Base-by-base conservation (phyloP, 1,140 invertebrate genomes). In the Penaeus japonicus region DNA sequence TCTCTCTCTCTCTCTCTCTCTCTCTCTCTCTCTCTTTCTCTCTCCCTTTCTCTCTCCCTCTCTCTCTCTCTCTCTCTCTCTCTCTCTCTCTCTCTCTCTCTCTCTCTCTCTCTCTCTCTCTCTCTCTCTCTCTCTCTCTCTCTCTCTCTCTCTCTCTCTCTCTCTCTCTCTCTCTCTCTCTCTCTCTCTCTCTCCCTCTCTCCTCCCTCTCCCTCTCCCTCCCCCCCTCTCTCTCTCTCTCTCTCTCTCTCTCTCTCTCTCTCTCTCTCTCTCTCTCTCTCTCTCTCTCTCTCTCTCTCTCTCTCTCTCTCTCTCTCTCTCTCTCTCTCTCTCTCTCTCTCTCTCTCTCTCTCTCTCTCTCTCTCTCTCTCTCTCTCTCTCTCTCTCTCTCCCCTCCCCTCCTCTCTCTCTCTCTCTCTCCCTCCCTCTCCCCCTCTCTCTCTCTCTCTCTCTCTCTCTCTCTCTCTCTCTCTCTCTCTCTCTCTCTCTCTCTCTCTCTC, bases 271-370 rank as follows among this genome's bases (percentile, higher is more conserved):
- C 27, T 55, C n/a, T 18, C 55, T 57, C 2, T 57, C 57, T 62
- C 57, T 27, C 47, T 57, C 17, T n/a, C 18, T n/a, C 54, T 24
- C 59, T 27, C 81, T 65, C 24, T 27, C 24, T 65, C 75, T 78
- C 73, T 77, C 73, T 77, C 73, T 77, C 73, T 77, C 73, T 77
- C 73, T 77, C 73, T 77, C 73, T 77, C 73, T 77, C 73, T 10
- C 4, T 10, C 73, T 4, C 73, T 10, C 73, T 77, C 27, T 78
- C 75, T 78, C 32, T 78, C 32, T 59, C 57, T 59, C 57, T 59
- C 57, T 59, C 57, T 59, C 57, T 59, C 57, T 59, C 57, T 59
- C 57, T 59, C 57, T 59, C 57, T 59, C 57, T 59, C 57, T 4
- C 4, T 85, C 73, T 83, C 39, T 39, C 22, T 53, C 75, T 3